These are phyloP conservation scores for Tholera decimalis DNA, from an alignment of 2,888 invertebrate genomes.

Conservation along the genomic window DNA sequence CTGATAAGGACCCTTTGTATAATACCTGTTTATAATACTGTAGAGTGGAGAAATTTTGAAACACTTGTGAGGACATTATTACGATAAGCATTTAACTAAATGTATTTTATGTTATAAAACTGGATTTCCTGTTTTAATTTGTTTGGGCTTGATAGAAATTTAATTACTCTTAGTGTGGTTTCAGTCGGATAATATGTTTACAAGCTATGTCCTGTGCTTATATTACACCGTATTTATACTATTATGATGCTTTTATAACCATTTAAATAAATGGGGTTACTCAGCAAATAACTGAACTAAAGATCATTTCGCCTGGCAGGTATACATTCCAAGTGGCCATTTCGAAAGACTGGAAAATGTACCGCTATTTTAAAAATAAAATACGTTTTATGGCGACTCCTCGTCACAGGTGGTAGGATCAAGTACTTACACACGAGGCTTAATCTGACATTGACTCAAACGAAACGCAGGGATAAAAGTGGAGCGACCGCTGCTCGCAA, in stretches of 20 bases:
- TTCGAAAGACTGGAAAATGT: conserved; percentile 47
- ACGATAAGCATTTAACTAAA: conserved; percentile 46
- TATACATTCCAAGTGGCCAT: conserved; percentile 27
- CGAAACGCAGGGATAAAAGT: conserved; percentile 68
- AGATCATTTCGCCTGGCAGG: conserved; percentile 25
- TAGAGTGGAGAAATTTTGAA: conserved; percentile 53
- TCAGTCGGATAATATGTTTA: conserved; percentile 2
- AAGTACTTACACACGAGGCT: conserved; percentile 75
- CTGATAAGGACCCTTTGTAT: conserved; percentile 54
- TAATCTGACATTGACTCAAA: conserved; percentile 77
- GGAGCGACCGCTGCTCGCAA: conserved; percentile 19
- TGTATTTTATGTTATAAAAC: conserved; percentile 27
- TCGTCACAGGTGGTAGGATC: conserved; percentile 77
- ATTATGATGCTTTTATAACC: not conserved
- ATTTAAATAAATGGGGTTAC: not conserved
- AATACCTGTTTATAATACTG: conserved; percentile 72
- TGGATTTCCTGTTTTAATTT: not conserved
- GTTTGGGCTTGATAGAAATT: not conserved
- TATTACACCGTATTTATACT: too few species aligned
- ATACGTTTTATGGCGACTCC: conserved; percentile 63
- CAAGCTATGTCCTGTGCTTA: not conserved
- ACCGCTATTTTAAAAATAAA: conserved; percentile 66
- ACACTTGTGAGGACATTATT: conserved; percentile 48
- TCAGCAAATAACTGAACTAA: conserved; percentile 32
- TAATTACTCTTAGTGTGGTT: conserved; percentile 16